Evolutionary conservation across 2,888 invertebrate species (phyloP).

Genomic region (Phragmatobia fuliginosa): DNA sequence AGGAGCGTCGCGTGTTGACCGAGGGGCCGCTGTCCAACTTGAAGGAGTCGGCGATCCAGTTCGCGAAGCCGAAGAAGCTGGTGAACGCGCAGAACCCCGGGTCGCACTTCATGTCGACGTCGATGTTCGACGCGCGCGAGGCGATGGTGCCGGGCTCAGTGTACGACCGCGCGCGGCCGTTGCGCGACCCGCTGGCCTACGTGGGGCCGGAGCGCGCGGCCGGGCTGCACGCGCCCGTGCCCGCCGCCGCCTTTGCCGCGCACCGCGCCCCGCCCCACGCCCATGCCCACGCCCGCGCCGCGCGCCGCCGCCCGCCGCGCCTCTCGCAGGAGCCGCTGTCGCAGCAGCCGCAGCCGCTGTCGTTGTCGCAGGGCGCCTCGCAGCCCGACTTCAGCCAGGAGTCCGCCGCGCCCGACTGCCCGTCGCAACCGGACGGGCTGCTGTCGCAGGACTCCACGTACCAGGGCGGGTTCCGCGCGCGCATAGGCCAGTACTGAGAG

Average conservation of each 20-base stretch:
- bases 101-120: conserved; percentile 98
- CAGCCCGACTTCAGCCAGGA: conserved; percentile 93
- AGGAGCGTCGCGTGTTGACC: conserved; percentile 98
- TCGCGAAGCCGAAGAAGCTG: conserved; percentile 98
- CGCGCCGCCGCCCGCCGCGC: conserved; percentile 72
- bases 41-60: conserved; percentile 98
- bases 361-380: conserved; percentile 91
- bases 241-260: conserved; percentile 97
- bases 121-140: conserved; percentile 98
- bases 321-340: conserved; percentile 91
- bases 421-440: conserved; percentile 97
- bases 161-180: conserved; percentile 93
- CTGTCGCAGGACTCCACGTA: conserved; percentile 97
- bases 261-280: conserved; percentile 90
- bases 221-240: conserved; percentile 93
- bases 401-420: conserved; percentile 94
- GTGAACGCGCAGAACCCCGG: conserved; percentile 98
- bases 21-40: conserved; percentile 99
- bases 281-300: conserved; percentile 87
- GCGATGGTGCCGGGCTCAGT: conserved; percentile 97
- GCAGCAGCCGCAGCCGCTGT: conserved; percentile 88
- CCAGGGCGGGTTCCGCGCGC: conserved; percentile 91
- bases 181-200: conserved; percentile 97
- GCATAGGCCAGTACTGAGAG: conserved; percentile 91
- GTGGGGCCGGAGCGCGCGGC: conserved; percentile 95